Base-by-base conservation (phyloP, 1,140 invertebrate species). In the Temnothorax nylanderi region DNA sequence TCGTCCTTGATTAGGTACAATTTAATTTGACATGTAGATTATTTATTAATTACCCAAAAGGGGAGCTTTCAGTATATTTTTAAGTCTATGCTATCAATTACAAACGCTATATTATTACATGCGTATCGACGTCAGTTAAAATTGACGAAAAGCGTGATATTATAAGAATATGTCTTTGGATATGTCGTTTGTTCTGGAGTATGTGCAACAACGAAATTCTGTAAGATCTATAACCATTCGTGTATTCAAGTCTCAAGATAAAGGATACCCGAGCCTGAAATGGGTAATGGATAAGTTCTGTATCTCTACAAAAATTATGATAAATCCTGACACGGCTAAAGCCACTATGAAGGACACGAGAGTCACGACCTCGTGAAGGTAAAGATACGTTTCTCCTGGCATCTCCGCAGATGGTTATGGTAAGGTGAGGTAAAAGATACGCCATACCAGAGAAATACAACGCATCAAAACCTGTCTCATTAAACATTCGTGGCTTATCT, bases 251-350 rank as follows among this genome's bases (percentile, higher is more conserved):
- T 34, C 21, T 7, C 41, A 41, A 75, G 54, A 75, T 84, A 84
- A 84, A 44, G 13, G 69, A 84, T 84, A 58, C 6, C 6, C 37
- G 18, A 84, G 54, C 26, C 44, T 75, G 69, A 84, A 84, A 84
- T 75, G 44, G 69, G 4, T 84, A 84, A 72, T 82, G 54, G 67
- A 74, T 60, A 74, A 84, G 58, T 13, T 49, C n/a, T 13, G 65
- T 4, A 54, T 56, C 47, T 65, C 58, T 64, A 47, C 26, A 85
- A 85, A 85, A 78, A 65, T 85, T 54, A 85, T 85, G 74, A 85
- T 85, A 78, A 85, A 85, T 85, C 51, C 58, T 85, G 82, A 78
- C 49, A 78, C 13, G 74, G 74, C 60, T 78, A 65, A 65, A 85
- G 60, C 34, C 60, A 77, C 72, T 65, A 62, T 65, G 74, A 85